A percentile compares a stretch with the other conserved stretches of the same genome.
Evolutionary conservation across 2,888 invertebrate species (phyloP).

Genomic region (Dryococelus australis): DNA sequence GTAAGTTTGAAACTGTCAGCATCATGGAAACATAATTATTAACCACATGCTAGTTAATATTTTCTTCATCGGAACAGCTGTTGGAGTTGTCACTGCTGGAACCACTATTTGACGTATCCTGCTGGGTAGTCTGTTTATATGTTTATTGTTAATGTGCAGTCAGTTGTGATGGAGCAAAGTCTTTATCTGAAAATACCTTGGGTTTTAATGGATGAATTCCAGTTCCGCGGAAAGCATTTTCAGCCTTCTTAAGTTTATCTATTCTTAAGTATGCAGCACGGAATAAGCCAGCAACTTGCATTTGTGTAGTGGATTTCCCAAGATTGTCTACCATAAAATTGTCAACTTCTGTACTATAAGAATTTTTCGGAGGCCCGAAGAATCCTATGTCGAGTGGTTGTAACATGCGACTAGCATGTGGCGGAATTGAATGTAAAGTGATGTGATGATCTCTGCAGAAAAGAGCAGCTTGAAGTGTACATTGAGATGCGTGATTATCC

Average conservation of each 20-base stretch:
- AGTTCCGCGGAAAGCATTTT: constrained; percentile 21
- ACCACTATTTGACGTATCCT: not conserved
- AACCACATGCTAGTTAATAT: not conserved
- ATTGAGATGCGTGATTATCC: constrained; percentile 45
- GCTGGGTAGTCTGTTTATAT: not conserved
- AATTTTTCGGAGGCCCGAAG: constrained; percentile 18
- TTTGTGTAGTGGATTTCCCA: not conserved
- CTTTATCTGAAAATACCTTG: constrained; percentile 18
- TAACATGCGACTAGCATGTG: constrained; percentile 43
- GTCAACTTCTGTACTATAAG: constrained; percentile 16
- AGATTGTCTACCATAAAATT: constrained; percentile 19
- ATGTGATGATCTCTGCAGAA: constrained; percentile 44
- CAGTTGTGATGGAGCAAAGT: constrained; percentile 11
- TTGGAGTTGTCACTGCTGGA: not conserved
- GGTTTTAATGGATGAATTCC: constrained; percentile 25
- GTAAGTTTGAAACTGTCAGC: not conserved
- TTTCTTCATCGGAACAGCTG: not conserved
- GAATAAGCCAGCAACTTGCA: constrained; percentile 20
- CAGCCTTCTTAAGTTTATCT: not conserved
- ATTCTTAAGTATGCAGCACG: constrained; percentile 6
- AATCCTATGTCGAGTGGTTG: constrained; percentile 44
- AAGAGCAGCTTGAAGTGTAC: constrained; percentile 41
- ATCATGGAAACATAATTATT: not conserved
- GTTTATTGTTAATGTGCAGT: not conserved
- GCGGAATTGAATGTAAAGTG: constrained; percentile 41